A percentile compares a stretch with the other conserved stretches of the same genome.
These are phyloP conservation scores for Halcyon leucocephala DNA, from an alignment of 2,797 vertebrate species.

Conservation along the genomic window DNA sequence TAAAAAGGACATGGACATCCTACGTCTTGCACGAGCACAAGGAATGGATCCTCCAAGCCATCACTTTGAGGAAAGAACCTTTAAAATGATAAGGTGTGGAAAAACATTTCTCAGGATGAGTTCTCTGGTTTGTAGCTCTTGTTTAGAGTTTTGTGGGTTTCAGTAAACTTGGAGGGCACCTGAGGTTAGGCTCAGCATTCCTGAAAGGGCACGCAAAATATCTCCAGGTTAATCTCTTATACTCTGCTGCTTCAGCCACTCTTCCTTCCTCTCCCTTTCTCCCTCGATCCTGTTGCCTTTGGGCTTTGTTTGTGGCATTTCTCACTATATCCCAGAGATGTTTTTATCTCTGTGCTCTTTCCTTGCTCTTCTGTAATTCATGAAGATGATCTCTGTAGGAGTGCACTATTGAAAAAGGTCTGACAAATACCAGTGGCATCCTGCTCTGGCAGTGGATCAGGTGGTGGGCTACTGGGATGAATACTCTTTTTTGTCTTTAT, in stretches of 20 bases:
- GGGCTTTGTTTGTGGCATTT: not conserved
- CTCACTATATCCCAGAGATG: not conserved
- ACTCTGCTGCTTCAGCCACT: not conserved
- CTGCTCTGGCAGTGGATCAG: not conserved
- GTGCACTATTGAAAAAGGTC: not conserved
- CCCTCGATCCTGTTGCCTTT: not conserved
- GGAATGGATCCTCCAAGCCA: constrained; percentile 92
- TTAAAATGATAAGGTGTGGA: constrained; percentile 89
- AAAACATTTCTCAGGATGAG: not conserved
- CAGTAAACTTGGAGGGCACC: not conserved
- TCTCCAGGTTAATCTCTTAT: not conserved
- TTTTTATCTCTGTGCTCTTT: not conserved
- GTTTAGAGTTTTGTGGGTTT: not conserved
- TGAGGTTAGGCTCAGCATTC: not conserved
- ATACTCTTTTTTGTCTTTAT: not conserved
- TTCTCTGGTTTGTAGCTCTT: not conserved
- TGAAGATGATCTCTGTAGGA: not conserved
- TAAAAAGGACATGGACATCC: constrained; percentile 90
- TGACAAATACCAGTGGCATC: not conserved
- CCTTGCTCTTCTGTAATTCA: not conserved
- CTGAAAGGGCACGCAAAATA: not conserved
- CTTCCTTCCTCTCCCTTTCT: not conserved
- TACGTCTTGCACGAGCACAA: constrained; percentile 89
- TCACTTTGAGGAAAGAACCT: constrained; percentile 92
- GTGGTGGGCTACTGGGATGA: not conserved